phyloP scores from a whole-genome alignment of 2,888 invertebrate species.

The Drosophila anomalipes region DNA sequence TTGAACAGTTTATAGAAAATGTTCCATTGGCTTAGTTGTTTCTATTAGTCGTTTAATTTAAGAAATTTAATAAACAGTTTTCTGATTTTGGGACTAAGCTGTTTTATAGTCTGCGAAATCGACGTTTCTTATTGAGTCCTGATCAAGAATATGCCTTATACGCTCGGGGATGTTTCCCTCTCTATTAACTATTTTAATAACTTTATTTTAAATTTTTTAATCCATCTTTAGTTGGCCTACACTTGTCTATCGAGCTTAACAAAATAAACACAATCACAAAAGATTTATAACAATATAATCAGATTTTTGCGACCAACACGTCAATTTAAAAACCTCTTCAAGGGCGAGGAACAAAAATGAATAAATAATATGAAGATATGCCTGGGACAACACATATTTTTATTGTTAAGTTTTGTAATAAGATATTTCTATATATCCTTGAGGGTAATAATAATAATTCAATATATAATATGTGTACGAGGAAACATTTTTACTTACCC shows the following conservation, averaged over 20 bases:
- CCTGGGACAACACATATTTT: not conserved
- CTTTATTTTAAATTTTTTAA: not conserved
- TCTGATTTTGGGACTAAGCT: not conserved
- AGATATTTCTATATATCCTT: not conserved
- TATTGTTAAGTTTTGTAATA: not conserved
- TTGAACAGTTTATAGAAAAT: not conserved
- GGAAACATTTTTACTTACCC: constrained; percentile 27
- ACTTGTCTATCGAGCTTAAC: not conserved
- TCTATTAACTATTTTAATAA: not conserved
- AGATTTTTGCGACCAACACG: not conserved
- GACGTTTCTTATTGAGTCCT: not conserved
- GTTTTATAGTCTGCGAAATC: not conserved
- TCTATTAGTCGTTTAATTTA: not conserved
- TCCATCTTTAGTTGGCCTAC: not conserved
- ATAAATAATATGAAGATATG: not conserved
- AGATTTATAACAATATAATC: not conserved
- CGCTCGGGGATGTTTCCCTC: not conserved
- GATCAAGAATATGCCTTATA: not conserved
- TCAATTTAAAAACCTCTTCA: not conserved
- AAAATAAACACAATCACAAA: not conserved
- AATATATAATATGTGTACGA: not conserved
- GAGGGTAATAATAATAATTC: not conserved
- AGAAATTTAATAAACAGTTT: not conserved
- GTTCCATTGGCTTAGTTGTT: not conserved
- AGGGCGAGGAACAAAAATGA: not conserved